Percentiles rank a stretch among this genome's conserved stretches.
Conservation (phyloP, 1,140 invertebrate genomes). For the Dolichoris vasculosae region DNA sequence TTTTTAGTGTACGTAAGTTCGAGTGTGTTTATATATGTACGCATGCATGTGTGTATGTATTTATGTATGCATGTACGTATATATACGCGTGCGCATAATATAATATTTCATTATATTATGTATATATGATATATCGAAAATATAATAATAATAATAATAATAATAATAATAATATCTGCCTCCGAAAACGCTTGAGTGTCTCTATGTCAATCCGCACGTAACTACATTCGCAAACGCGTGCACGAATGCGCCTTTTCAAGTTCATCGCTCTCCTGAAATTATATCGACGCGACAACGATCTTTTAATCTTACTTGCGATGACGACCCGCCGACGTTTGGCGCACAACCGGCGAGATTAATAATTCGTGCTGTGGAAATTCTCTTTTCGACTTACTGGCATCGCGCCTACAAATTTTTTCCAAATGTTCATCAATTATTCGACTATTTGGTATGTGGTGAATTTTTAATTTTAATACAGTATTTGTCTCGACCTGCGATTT, state of each 20-base stretch:
- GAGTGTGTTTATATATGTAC: too few species aligned
- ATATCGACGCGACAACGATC: conserved; percentile 28
- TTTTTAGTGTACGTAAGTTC: too few species aligned
- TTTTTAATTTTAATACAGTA: not conserved
- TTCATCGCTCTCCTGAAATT: conserved; percentile 45
- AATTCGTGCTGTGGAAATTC: not conserved
- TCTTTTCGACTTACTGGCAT: not conserved
- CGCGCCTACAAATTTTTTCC: not conserved
- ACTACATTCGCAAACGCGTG: not conserved
- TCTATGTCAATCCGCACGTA: not conserved
- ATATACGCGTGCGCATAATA: not conserved
- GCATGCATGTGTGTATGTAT: too few species aligned
- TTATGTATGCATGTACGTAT: not conserved
- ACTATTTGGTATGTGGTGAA: not conserved
- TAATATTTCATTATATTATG: not conserved
- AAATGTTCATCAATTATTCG: not conserved
- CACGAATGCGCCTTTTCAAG: conserved; percentile 1
- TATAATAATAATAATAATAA: too few species aligned
- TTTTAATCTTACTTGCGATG: not conserved
- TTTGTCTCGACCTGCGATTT: not conserved
- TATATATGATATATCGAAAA: too few species aligned
- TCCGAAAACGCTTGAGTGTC: not conserved
- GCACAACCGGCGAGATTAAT: not conserved
- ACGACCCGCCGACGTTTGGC: not conserved
- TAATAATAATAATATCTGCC: conserved; percentile 7